A percentile compares a stretch with the other conserved stretches of the same genome.
Conservation (phyloP, 1,140 invertebrate genomes). For the Dolichoris vasculosae region DNA sequence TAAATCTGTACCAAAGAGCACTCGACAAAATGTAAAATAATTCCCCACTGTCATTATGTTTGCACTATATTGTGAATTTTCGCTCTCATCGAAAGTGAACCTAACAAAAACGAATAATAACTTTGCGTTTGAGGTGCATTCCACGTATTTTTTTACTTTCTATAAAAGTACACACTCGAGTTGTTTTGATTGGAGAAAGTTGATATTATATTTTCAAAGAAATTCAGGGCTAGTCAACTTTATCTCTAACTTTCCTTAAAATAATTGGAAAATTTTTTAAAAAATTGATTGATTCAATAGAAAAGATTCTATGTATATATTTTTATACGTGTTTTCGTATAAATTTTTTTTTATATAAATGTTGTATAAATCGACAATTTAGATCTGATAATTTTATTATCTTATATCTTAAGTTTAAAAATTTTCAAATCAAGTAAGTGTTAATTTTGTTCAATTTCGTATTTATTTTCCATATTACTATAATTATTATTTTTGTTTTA, state of each 20-base stretch:
- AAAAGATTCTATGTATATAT: too few species aligned
- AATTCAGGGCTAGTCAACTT: neutral
- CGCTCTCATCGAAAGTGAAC: neutral
- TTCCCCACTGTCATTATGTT: neutral
- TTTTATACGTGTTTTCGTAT: too few species aligned
- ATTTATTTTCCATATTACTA: too few species aligned
- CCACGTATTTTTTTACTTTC: constrained; percentile 1
- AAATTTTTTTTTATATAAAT: too few species aligned
- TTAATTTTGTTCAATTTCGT: too few species aligned
- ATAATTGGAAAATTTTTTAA: neutral
- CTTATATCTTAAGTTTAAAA: too few species aligned
- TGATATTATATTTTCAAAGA: neutral
- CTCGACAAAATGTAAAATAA: neutral
- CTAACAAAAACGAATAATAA: constrained; percentile 13
- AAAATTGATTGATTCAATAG: too few species aligned
- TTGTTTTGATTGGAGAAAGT: constrained; percentile 12
- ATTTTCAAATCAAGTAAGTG: too few species aligned
- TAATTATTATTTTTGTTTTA: too few species aligned
- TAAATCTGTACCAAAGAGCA: neutral
- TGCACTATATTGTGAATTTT: neutral
- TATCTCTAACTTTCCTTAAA: too few species aligned
- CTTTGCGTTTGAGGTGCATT: neutral
- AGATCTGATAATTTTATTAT: too few species aligned
- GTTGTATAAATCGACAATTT: too few species aligned
- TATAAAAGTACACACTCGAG: neutral